Percentiles rank a stretch among this genome's conserved stretches.
Evolutionary conservation across 2,888 invertebrate genomes (phyloP).

Genomic region (Stratiomys singularior): DNA sequence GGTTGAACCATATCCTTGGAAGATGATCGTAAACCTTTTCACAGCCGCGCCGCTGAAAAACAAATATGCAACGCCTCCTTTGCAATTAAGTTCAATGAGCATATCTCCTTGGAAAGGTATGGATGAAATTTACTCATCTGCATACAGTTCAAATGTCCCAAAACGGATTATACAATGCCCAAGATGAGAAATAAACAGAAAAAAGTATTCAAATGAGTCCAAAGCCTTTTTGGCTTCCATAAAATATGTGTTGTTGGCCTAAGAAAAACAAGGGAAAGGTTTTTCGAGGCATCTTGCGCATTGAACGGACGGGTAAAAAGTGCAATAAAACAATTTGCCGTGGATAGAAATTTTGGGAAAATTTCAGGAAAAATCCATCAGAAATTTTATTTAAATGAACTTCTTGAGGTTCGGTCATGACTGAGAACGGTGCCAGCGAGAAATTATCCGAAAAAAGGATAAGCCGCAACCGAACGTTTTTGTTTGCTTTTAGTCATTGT

Average conservation of each 20-base stretch:
- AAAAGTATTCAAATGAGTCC: neutral
- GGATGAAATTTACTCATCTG: neutral
- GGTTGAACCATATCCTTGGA: conserved; percentile 19
- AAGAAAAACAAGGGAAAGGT: conserved; percentile 1
- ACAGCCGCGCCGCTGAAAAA: conserved; percentile 20
- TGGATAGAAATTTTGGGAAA: neutral
- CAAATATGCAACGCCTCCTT: conserved; percentile 37
- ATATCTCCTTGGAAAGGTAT: neutral
- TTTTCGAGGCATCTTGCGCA: too few species aligned
- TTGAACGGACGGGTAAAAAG: conserved; percentile 33
- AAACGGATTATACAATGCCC: conserved; percentile 9
- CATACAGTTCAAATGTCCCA: neutral
- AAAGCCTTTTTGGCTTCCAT: neutral
- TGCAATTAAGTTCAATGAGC: neutral
- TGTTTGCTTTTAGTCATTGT: conserved; percentile 1
- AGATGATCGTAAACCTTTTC: neutral
- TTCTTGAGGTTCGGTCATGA: neutral
- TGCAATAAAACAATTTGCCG: conserved; percentile 31
- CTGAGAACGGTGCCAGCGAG: neutral
- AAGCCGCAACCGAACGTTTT: conserved; percentile 5
- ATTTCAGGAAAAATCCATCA: neutral
- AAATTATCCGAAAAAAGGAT: conserved; percentile 17
- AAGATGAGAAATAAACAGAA: neutral
- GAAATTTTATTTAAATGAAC: conserved; percentile 20
- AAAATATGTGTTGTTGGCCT: conserved; percentile 15